phyloP scores from a whole-genome alignment of 1,140 invertebrate species.

The Tetraneura akinire region DNA sequence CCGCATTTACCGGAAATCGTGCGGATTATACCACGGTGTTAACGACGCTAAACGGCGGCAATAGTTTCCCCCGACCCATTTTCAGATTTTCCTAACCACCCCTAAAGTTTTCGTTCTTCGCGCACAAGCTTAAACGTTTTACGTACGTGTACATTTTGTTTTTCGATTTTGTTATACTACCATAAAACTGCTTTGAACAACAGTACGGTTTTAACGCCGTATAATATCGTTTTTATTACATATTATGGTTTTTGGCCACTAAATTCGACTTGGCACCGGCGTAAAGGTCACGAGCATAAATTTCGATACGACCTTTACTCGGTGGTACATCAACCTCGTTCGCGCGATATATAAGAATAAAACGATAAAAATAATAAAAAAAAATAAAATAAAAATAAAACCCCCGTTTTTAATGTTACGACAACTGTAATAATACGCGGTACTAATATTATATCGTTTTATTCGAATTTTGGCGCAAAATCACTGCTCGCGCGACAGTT shows the following conservation, averaged over 20 bases:
- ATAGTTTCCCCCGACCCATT: no score
- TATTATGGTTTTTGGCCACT: slow-evolving; percentile 4
- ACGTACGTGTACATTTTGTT: no score
- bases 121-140: no score
- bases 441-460: background rate
- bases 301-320: slow-evolving; percentile 34
- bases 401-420: slow-evolving; percentile 12
- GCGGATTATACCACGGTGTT: no score
- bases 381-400: slow-evolving; percentile 19
- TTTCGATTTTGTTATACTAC: no score
- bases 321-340: slow-evolving; percentile 13
- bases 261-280: slow-evolving; percentile 6
- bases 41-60: no score
- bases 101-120: no score
- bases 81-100: no score
- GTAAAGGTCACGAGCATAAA: slow-evolving; percentile 30
- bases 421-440: background rate
- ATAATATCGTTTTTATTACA: background rate
- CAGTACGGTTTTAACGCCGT: no score
- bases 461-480: slow-evolving; percentile 21
- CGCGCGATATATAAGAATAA: background rate
- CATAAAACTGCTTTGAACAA: no score
- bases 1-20: no score
- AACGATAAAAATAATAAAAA: background rate
- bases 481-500: background rate